A percentile compares a stretch with the other conserved stretches of the same genome.
These are phyloP conservation scores for Myrmecophaga tridactyla DNA, from an alignment of 2,113 vertebrate species.

Conservation along the genomic window DNA sequence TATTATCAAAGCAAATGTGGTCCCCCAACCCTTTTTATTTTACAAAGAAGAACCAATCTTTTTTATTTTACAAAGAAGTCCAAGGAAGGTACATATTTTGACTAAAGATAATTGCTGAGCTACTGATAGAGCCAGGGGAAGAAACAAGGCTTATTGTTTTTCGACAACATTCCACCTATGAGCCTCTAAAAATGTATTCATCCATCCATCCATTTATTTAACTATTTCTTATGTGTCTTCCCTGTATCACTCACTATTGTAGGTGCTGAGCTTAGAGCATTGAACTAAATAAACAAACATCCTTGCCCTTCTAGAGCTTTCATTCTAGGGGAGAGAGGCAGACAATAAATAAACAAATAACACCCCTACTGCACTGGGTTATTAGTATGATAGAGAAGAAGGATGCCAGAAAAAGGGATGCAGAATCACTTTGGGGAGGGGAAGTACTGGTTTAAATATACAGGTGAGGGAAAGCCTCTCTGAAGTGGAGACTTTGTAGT, in stretches of 20 bases:
- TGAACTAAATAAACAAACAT: background rate
- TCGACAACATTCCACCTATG: background rate
- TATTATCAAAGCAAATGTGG: conserved; percentile 10
- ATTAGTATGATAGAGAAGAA: background rate
- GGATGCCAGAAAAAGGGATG: background rate
- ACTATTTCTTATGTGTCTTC: background rate
- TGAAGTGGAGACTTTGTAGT: background rate
- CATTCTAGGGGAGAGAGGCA: background rate
- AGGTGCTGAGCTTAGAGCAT: background rate
- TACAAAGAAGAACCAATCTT: background rate
- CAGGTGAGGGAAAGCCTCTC: background rate
- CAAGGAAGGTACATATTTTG: background rate
- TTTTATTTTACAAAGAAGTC: background rate
- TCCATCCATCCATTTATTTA: background rate
- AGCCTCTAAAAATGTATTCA: background rate
- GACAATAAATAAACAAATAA: background rate
- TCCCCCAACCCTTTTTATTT: conserved; percentile 7
- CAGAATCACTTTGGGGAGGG: background rate
- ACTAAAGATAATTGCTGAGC: background rate
- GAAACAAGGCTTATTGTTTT: background rate
- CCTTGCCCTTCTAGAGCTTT: background rate
- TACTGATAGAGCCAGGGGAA: background rate
- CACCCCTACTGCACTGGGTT: background rate
- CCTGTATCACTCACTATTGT: background rate
- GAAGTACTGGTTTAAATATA: background rate